A percentile compares a stretch with the other conserved stretches of the same genome.
phyloP scores from a whole-genome alignment of 2,888 invertebrate species.

The Dichetophora obliterata region DNA sequence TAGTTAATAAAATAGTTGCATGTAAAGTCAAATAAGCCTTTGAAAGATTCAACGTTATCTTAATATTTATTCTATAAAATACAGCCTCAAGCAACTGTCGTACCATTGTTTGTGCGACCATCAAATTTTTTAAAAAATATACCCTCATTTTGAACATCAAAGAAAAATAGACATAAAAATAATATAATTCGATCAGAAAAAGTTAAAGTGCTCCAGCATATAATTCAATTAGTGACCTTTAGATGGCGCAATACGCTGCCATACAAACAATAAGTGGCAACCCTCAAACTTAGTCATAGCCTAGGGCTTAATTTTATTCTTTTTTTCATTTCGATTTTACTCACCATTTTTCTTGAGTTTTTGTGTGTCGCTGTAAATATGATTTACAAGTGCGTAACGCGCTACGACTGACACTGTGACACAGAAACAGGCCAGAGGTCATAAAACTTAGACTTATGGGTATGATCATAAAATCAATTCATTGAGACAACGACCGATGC shows the following conservation, averaged over 20 bases:
- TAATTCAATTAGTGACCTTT: conserved; percentile 16
- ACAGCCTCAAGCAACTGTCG: no score
- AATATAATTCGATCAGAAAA: conserved; percentile 14
- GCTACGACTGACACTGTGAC: neutral
- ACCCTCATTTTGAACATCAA: neutral
- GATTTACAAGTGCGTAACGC: conserved; percentile 13
- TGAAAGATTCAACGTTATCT: no score
- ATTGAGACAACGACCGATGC: neutral
- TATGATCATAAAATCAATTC: conserved; percentile 27
- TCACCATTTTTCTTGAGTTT: neutral
- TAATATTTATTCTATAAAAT: no score
- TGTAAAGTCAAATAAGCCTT: no score
- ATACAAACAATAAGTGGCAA: neutral
- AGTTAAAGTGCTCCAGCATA: conserved; percentile 14
- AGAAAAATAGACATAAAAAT: neutral
- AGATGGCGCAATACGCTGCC: conserved; percentile 3
- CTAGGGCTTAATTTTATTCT: conserved; percentile 11
- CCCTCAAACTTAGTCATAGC: neutral
- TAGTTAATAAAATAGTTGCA: no score
- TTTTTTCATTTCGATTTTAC: neutral
- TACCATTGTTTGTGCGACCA: no score
- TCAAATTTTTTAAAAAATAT: neutral
- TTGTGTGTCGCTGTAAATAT: conserved; percentile 9
- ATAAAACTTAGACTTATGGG: conserved; percentile 32
- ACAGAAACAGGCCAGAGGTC: conserved; percentile 27